Percentiles rank a stretch among this genome's conserved stretches.
Conservation (phyloP, 2,888 invertebrate genomes). For the Athrips mouffetella region DNA sequence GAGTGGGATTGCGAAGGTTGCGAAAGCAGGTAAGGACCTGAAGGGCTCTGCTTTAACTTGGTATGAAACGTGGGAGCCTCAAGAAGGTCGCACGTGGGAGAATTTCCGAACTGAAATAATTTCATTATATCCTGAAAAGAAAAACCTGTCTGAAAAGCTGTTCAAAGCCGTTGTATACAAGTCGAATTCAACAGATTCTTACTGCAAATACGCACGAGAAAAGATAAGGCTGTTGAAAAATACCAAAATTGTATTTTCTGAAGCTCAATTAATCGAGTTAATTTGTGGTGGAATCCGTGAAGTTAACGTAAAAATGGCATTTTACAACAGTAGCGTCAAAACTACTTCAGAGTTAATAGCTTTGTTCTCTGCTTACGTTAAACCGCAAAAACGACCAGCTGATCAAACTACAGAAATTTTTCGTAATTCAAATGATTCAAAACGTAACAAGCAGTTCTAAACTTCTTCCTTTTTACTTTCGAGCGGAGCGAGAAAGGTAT, state of each 20-base stretch:
- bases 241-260: slow-evolving; percentile 22
- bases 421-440: too few relatives aligned
- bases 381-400: slow-evolving; percentile 20
- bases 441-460: too few relatives aligned
- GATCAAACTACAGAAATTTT: too few relatives aligned
- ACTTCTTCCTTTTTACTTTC: too few relatives aligned
- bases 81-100: slow-evolving; percentile 19
- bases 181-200: slow-evolving; percentile 23
- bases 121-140: slow-evolving; percentile 20
- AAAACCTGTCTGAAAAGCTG: slow-evolving; percentile 22
- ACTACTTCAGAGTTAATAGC: slow-evolving; percentile 27
- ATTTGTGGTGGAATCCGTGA: slow-evolving; percentile 26
- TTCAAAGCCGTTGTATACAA: slow-evolving; percentile 21
- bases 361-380: slow-evolving; percentile 25
- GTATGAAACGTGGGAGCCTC: slow-evolving; percentile 23
- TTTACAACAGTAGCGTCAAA: slow-evolving; percentile 25
- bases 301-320: slow-evolving; percentile 26
- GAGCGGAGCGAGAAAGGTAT: too few relatives aligned
- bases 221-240: slow-evolving; percentile 22
- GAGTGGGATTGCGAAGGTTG: too few relatives aligned
- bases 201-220: slow-evolving; percentile 28
- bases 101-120: slow-evolving; percentile 20
- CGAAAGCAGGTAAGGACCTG: slow-evolving; percentile 30
- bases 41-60: slow-evolving; percentile 26
- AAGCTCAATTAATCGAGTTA: slow-evolving; percentile 23